A percentile compares a stretch with the other conserved stretches of the same genome.
Conservation (phyloP, 2,888 invertebrate genomes). For the Invenusta paracnida region DNA sequence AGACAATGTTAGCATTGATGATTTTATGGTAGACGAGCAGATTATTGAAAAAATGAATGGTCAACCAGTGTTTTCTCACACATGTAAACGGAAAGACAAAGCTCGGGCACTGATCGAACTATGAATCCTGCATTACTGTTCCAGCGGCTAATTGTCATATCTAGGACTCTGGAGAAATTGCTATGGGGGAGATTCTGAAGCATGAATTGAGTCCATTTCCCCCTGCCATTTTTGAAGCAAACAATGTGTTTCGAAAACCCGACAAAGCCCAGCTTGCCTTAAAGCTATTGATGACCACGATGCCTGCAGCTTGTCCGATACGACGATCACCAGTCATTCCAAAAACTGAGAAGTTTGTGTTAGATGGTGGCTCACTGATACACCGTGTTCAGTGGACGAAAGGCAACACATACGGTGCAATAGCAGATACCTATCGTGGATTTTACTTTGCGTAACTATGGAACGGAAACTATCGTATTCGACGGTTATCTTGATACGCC, state of each 20-base stretch:
- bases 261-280: background rate
- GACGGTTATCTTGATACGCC: constrained; percentile 41
- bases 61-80: constrained; percentile 17
- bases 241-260: background rate
- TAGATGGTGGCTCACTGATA: background rate
- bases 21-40: constrained; percentile 3
- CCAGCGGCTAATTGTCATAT: background rate
- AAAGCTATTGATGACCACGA: background rate
- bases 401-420: constrained; percentile 5
- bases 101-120: constrained; percentile 15
- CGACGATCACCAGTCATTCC: background rate
- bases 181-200: background rate
- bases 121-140: constrained; percentile 26
- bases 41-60: background rate
- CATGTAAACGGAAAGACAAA: constrained; percentile 26
- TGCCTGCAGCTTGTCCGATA: background rate
- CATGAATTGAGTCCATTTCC: background rate
- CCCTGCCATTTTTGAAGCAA: background rate
- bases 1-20: constrained; percentile 33
- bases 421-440: constrained; percentile 2
- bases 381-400: background rate
- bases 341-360: background rate
- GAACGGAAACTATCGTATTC: constrained; percentile 43
- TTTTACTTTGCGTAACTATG: constrained; percentile 37
- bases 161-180: background rate